Conservation (phyloP, 2,888 invertebrate species). For the Pedicia rivosa region DNA sequence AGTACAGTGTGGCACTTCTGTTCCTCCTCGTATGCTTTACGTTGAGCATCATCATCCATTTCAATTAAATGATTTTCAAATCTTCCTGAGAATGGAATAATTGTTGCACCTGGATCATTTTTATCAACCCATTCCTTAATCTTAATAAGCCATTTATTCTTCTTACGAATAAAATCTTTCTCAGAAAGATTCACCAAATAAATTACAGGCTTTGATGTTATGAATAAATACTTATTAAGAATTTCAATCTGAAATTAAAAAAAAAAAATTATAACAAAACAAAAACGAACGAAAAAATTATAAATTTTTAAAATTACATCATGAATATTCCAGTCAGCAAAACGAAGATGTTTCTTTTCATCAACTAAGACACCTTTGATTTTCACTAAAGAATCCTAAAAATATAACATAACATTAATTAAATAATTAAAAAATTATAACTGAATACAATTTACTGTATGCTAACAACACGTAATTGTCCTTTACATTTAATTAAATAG, state of each 20-base stretch:
- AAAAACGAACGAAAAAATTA: slow-evolving; percentile 10
- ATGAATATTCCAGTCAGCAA: slow-evolving; percentile 81
- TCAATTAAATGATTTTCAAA: slow-evolving; percentile 78
- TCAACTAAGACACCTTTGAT: slow-evolving; percentile 70
- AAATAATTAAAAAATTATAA: neutral
- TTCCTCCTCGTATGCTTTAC: slow-evolving; percentile 67
- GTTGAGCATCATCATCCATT: slow-evolving; percentile 59
- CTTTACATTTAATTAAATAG: slow-evolving; percentile 1
- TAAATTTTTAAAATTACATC: slow-evolving; percentile 52
- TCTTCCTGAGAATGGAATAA: slow-evolving; percentile 92
- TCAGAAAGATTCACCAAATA: slow-evolving; percentile 95
- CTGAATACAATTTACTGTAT: neutral
- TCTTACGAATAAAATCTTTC: slow-evolving; percentile 95
- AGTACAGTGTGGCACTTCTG: slow-evolving; percentile 67
- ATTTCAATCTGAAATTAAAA: slow-evolving; percentile 70
- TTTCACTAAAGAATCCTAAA: slow-evolving; percentile 72
- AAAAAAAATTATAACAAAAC: slow-evolving; percentile 3
- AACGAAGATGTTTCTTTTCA: slow-evolving; percentile 85
- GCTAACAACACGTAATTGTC: neutral
- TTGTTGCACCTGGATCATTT: slow-evolving; percentile 81
- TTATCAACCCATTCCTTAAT: slow-evolving; percentile 98
- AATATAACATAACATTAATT: slow-evolving; percentile 13
- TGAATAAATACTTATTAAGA: slow-evolving; percentile 87
- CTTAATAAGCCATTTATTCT: slow-evolving; percentile 92
- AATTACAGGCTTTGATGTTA: slow-evolving; percentile 94